These are phyloP conservation scores for Cricetomys ansorgei DNA, from an alignment of 2,113 vertebrate genomes.

Conservation along the genomic window DNA sequence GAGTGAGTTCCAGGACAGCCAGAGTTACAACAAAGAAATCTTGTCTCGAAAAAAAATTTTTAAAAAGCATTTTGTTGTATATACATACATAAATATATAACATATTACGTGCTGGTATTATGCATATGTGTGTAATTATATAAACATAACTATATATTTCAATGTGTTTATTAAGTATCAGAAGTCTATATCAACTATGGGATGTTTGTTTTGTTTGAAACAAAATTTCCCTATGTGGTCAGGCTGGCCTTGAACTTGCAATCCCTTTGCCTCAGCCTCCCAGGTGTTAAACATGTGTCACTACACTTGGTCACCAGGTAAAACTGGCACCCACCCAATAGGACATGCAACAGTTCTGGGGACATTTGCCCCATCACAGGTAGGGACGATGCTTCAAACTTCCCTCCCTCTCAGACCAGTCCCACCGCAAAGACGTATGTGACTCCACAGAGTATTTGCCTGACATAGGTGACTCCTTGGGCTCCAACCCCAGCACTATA, in stretches of 20 bases:
- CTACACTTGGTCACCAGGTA: neutral
- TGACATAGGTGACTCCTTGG: neutral
- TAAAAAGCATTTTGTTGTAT: too few relatives aligned
- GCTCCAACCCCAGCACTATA: neutral
- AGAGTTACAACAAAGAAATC: too few relatives aligned
- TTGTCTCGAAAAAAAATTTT: too few relatives aligned
- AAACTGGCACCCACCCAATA: neutral
- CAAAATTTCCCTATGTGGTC: neutral
- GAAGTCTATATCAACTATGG: neutral
- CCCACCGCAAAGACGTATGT: neutral
- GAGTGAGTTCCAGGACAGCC: too few relatives aligned
- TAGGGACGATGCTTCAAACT: too few relatives aligned
- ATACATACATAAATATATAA: neutral
- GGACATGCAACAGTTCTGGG: neutral
- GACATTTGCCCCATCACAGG: neutral
- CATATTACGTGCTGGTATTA: neutral
- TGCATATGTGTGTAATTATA: neutral
- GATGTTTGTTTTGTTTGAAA: neutral
- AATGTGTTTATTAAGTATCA: neutral
- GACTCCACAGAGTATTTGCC: neutral
- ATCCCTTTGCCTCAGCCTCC: neutral
- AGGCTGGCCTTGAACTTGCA: neutral
- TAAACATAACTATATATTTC: neutral
- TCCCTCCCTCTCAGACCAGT: neutral
- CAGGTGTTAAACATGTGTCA: neutral